Evolutionary conservation across 2,113 vertebrate species (phyloP).

Genomic region (Cryptotis parvus): DNA sequence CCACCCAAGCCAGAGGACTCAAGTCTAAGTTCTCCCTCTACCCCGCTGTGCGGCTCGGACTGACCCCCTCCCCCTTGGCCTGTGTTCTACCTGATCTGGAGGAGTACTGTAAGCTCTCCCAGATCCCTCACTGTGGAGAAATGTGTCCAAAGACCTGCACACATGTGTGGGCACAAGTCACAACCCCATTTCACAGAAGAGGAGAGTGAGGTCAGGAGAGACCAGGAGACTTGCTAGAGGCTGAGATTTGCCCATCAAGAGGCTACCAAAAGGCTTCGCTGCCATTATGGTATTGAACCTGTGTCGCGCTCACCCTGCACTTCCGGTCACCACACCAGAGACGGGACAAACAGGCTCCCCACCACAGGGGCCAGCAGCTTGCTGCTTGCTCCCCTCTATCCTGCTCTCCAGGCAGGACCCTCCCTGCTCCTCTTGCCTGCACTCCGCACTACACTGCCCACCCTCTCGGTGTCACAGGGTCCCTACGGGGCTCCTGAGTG

Average conservation of each 20-base stretch:
- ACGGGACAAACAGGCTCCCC: neutral
- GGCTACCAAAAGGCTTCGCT: neutral
- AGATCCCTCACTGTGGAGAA: neutral
- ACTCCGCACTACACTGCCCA: neutral
- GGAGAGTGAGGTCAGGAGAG: constrained; percentile 11
- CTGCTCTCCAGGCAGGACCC: rapidly evolving
- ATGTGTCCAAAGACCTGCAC: rapidly evolving
- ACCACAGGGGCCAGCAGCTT: rapidly evolving
- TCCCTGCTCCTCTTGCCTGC: neutral
- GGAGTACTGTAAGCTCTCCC: neutral
- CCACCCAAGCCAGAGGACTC: neutral
- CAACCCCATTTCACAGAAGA: constrained; percentile 46
- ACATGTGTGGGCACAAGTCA: neutral
- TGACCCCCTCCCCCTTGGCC: neutral
- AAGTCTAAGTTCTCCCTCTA: neutral
- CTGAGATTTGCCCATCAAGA: neutral
- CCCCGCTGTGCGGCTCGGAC: neutral
- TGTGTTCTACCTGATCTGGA: neutral
- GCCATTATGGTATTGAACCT: neutral
- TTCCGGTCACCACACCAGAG: neutral
- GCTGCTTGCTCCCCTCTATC: neutral
- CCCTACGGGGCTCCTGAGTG: neutral
- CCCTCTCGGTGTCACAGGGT: too few relatives aligned
- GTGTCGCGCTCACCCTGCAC: neutral
- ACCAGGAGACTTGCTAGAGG: neutral